A percentile compares a stretch with the other conserved stretches of the same genome.
phyloP scores from a whole-genome alignment of 2,888 invertebrate genomes.

The Sarcophaga caerulescens region DNA sequence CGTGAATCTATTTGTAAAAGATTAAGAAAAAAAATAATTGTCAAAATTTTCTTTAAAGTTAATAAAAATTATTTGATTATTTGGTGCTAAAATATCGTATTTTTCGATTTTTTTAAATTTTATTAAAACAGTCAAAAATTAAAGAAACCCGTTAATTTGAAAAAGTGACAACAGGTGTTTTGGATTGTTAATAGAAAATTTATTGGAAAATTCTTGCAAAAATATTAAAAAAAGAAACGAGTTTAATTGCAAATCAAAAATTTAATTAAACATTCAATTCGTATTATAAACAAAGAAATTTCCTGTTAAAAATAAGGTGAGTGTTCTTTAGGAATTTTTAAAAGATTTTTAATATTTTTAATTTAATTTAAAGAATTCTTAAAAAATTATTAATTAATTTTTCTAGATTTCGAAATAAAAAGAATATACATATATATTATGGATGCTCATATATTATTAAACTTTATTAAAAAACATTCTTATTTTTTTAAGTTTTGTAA shows the following conservation, averaged over 20 bases:
- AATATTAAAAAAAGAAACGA: background rate
- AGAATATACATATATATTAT: too few species aligned
- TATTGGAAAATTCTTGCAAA: background rate
- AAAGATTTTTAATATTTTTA: too few species aligned
- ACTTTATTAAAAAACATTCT: too few species aligned
- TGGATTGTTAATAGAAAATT: conserved; percentile 6
- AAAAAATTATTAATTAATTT: too few species aligned
- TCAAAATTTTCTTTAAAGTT: background rate
- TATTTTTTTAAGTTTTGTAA: too few species aligned
- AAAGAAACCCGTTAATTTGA: conserved; percentile 18
- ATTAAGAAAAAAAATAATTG: background rate
- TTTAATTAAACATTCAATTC: background rate
- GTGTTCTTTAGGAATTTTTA: background rate
- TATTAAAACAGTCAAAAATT: background rate
- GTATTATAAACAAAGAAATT: too few species aligned
- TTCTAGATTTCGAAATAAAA: too few species aligned
- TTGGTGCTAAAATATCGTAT: conserved; percentile 35
- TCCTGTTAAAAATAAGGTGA: conserved; percentile 43
- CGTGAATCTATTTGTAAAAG: conserved; percentile 12
- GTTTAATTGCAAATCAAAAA: conserved; percentile 18
- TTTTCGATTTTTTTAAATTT: conserved; percentile 10
- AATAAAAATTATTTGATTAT: background rate
- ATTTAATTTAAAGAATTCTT: too few species aligned
- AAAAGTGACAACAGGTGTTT: conserved; percentile 52
- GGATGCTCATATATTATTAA: too few species aligned